Evolutionary conservation across 2,797 vertebrate species (phyloP), one percentile per base, ranked within the genome.

Genomic region (Ispidina picta): DNA sequence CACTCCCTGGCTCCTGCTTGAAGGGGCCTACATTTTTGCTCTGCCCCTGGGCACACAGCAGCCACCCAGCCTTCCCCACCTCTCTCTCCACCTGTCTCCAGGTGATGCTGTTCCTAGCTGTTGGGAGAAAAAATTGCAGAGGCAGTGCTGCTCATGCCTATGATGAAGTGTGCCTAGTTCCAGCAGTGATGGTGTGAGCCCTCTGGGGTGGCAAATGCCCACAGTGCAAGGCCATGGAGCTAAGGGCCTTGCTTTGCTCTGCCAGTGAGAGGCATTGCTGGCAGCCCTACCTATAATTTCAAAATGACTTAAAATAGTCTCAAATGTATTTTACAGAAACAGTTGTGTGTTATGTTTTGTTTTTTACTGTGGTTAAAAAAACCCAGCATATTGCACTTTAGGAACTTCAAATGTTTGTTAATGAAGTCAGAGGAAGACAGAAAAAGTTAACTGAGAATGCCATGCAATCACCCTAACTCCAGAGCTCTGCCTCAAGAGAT

Each of bases 401-500:
- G 65, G 46, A 71, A 68, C 76, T 91, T 49, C 15, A 73, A 37
- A 66, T 88, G 68, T 95, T 91, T 89, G 83, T 91, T 91, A 91
- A 84, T 76, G 69, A 90, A 78, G 54, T 68, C 83, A 92, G 88
- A 91, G 92, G 85, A 94, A 95, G 93, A 37, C 81, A 51, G 88
- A 72, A 86, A 83, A 90, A 91, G 78, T 82, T 84, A 93, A 88
- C 75, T 86, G 81, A 74, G 43, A 64, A 65, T 70, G 73, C 89
- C 46, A 71, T 8, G 4, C 4, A 39, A 91, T 90, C 88, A 93
- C 86, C 88, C 79, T 88, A 86, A 80, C 83, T 88, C 79, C 63
- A 55, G 39, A 81, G 78, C 65, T 86, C 88, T 68, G 78, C 58
- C 68, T 86, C 54, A 21, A 28, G 41, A 89, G 81, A 88, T 91